Evolutionary conservation across 2,113 vertebrate species (phyloP).

Genomic region (Callipepla californica): DNA sequence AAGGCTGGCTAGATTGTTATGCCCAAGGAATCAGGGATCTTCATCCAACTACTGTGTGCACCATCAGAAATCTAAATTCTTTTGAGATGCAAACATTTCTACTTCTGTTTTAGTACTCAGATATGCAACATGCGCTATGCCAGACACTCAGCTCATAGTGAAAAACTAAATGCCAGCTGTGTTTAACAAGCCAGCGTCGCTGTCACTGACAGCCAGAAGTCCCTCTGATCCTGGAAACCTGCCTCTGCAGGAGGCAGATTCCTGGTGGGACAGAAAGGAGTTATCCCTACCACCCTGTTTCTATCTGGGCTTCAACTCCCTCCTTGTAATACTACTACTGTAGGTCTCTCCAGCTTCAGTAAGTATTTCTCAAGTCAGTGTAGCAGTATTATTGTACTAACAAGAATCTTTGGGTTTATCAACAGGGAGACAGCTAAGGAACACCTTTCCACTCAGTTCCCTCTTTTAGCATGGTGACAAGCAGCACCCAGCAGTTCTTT

Average conservation of each 20-base stretch:
- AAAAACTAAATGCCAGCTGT: not conserved
- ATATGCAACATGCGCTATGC: not conserved
- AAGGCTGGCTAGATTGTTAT: not conserved
- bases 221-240: not conserved
- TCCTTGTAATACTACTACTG: not conserved
- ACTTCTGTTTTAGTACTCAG: not conserved
- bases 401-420: not conserved
- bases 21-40: not conserved
- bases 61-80: not conserved
- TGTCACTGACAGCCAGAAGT: not conserved
- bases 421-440: not conserved
- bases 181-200: not conserved
- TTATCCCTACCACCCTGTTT: not conserved
- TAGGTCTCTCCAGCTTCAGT: not conserved
- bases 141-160: not conserved
- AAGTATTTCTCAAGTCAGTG: not conserved
- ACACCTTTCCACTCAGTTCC: not conserved
- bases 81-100: not conserved
- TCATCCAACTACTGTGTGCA: not conserved
- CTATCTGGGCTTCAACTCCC: not conserved
- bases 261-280: not conserved
- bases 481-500: not conserved
- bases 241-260: not conserved
- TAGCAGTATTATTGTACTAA: not conserved
- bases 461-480: not conserved